These are phyloP conservation scores for Callyntrura guangdongensis DNA, from an alignment of 2,888 invertebrate species.

Conservation along the genomic window DNA sequence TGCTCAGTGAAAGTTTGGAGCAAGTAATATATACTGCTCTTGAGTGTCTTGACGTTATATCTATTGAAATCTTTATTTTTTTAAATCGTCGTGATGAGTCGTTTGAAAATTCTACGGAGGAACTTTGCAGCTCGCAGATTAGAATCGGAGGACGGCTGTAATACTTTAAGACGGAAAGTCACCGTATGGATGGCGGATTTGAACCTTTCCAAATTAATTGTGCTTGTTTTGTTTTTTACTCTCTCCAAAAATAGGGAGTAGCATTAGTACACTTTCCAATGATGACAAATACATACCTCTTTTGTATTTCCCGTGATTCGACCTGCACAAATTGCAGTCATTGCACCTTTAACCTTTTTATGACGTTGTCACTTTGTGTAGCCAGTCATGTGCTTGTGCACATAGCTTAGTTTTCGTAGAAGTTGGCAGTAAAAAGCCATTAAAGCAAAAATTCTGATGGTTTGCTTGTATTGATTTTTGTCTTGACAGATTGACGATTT, in stretches of 20 bases:
- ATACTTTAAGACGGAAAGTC: slow-evolving; percentile 83
- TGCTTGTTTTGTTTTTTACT: slow-evolving; percentile 77
- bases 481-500: slow-evolving; percentile 92
- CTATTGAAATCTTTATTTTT: not conserved
- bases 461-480: not conserved
- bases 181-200: slow-evolving; percentile 83
- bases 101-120: slow-evolving; percentile 82
- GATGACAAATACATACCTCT: not conserved
- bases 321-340: not conserved
- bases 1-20: not conserved
- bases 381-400: not conserved
- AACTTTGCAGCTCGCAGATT: slow-evolving; percentile 82
- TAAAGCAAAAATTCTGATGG: not conserved
- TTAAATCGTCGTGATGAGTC: slow-evolving; percentile 76
- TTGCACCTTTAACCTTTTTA: not conserved
- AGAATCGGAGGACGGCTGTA: slow-evolving; percentile 80
- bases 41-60: not conserved
- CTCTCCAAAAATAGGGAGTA: slow-evolving; percentile 31
- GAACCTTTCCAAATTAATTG: slow-evolving; percentile 81
- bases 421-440: not conserved
- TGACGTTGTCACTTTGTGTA: not conserved
- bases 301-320: not conserved
- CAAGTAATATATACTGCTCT: not conserved
- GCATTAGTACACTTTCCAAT: not conserved
- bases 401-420: not conserved